phyloP scores from a whole-genome alignment of 2,888 invertebrate species.

The Agriotes lineatus region DNA sequence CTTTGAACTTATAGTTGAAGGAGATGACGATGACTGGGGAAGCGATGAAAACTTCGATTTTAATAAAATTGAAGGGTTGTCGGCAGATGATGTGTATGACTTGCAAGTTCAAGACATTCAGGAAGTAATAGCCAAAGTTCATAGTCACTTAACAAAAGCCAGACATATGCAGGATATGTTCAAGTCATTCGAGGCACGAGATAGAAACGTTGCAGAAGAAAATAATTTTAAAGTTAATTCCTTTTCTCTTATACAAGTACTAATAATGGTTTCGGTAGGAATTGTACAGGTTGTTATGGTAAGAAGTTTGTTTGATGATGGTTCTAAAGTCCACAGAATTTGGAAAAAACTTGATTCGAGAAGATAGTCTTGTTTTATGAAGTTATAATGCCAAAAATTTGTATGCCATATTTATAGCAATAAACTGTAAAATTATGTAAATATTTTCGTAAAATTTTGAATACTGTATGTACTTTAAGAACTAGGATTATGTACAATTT shows the following conservation, averaged over 20 bases:
- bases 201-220: conserved; percentile 84
- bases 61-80: conserved; percentile 62
- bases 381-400: conserved; percentile 14
- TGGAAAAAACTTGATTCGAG: conserved; percentile 56
- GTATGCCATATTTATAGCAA: conserved; percentile 11
- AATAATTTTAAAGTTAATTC: conserved; percentile 85
- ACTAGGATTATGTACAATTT: too few relatives aligned
- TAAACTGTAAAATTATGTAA: not conserved
- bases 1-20: conserved; percentile 80
- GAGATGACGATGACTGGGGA: conserved; percentile 69
- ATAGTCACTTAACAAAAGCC: conserved; percentile 72
- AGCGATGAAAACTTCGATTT: conserved; percentile 69
- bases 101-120: conserved; percentile 75
- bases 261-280: conserved; percentile 80
- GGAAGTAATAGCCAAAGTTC: conserved; percentile 75
- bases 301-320: conserved; percentile 80
- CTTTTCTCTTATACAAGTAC: conserved; percentile 82
- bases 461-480: too few relatives aligned
- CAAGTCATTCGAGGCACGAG: conserved; percentile 82
- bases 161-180: conserved; percentile 77
- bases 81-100: conserved; percentile 70
- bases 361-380: conserved; percentile 9
- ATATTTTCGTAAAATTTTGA: too few relatives aligned
- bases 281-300: conserved; percentile 83
- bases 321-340: conserved; percentile 60